Conservation (phyloP, 2,797 vertebrate species). For the Acrossocheilus wenchowensis region DNA sequence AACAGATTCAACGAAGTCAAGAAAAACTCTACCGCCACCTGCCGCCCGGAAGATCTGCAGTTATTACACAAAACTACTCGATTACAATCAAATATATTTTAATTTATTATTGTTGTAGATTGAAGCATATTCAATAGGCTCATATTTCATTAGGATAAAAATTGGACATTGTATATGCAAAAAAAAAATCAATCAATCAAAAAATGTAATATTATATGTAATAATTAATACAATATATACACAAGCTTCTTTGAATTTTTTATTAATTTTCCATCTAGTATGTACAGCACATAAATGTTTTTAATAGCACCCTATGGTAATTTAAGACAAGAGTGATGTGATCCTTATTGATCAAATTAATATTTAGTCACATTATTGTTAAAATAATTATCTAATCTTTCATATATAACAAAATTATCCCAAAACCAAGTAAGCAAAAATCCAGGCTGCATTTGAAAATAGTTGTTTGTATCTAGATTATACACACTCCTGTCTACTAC, state of each 20-base stretch:
- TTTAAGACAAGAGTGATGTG: neutral
- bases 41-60: constrained; percentile 62
- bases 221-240: neutral
- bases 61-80: too few species aligned
- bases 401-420: neutral
- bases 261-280: neutral
- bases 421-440: neutral
- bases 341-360: neutral
- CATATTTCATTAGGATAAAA: neutral
- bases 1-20: neutral
- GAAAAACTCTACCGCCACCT: constrained; percentile 63
- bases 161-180: neutral
- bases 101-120: neutral
- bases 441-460: neutral
- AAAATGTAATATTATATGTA: neutral
- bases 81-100: neutral
- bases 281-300: neutral
- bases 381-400: neutral
- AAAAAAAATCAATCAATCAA: too few species aligned
- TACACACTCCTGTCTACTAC: neutral
- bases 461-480: neutral
- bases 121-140: neutral
- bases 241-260: neutral
- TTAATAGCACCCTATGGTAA: neutral
- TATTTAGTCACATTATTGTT: neutral